phyloP scores from a whole-genome alignment of 2,888 invertebrate genomes.

The Boloria selene region DNA sequence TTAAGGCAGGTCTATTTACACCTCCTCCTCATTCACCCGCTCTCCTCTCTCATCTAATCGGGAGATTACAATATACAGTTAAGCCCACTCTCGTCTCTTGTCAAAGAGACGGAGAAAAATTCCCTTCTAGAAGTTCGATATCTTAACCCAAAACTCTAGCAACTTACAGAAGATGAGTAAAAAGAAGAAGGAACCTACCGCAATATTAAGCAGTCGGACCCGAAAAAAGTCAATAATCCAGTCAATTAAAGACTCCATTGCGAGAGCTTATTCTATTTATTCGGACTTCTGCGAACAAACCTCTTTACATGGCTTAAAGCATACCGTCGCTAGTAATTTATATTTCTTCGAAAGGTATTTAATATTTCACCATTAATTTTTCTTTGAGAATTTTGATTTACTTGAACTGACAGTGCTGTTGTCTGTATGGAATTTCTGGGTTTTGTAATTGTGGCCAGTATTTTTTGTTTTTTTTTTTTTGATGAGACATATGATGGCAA shows the following conservation, averaged over 20 bases:
- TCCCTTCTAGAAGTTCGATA: no score
- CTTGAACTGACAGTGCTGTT: slow-evolving; percentile 12
- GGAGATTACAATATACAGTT: no score
- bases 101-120: no score
- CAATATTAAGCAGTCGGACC: slow-evolving; percentile 62
- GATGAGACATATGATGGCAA: neutral
- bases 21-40: no score
- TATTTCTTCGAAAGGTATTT: slow-evolving; percentile 70
- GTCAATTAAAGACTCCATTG: slow-evolving; percentile 52
- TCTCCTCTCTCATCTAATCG: no score
- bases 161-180: slow-evolving; percentile 18
- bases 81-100: no score
- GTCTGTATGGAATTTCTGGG: neutral
- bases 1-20: no score
- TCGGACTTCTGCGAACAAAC: slow-evolving; percentile 70
- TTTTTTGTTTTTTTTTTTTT: neutral
- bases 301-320: slow-evolving; percentile 71
- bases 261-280: slow-evolving; percentile 52
- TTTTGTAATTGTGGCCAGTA: slow-evolving; percentile 7
- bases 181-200: slow-evolving; percentile 50
- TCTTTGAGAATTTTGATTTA: slow-evolving; percentile 6
- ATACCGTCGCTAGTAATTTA: slow-evolving; percentile 67
- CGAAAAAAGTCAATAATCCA: slow-evolving; percentile 57
- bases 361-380: neutral
- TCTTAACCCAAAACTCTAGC: no score